A percentile compares a stretch with the other conserved stretches of the same genome.
Conservation (phyloP, 2,113 vertebrate species). For the Ia io region DNA sequence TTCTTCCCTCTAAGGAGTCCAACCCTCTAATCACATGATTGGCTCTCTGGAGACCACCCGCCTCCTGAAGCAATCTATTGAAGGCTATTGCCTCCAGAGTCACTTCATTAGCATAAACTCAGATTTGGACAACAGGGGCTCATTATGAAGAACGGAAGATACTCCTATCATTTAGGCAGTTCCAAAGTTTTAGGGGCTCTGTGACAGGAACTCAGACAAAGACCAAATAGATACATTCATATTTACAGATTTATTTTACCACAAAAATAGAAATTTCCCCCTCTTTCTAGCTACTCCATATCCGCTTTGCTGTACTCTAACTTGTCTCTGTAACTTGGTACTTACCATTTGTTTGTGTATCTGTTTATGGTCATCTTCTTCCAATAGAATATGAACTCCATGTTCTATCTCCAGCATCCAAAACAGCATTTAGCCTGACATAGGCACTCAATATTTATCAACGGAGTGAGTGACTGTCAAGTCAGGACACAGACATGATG, state of each 20-base stretch:
- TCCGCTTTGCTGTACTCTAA: background rate
- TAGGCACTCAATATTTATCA: background rate
- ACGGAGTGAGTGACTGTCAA: background rate
- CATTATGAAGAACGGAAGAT: background rate
- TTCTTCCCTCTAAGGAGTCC: background rate
- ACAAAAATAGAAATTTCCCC: background rate
- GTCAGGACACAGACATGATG: background rate
- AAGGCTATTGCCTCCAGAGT: background rate
- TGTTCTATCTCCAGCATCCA: background rate
- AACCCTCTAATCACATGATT: accelerated
- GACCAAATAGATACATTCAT: background rate
- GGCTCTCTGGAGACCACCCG: background rate
- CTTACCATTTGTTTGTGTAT: too few relatives aligned
- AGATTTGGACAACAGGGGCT: background rate
- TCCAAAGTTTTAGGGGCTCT: background rate
- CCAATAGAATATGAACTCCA: background rate
- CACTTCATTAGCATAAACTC: background rate
- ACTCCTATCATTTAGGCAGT: background rate
- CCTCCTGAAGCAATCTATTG: background rate
- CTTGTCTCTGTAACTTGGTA: background rate
- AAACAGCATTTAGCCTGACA: background rate
- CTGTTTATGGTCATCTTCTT: background rate
- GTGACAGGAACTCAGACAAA: background rate
- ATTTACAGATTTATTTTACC: background rate
- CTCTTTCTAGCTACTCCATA: background rate